These are phyloP conservation scores for Aphelinus certus DNA, from an alignment of 1,140 invertebrate species.

Conservation along the genomic window DNA sequence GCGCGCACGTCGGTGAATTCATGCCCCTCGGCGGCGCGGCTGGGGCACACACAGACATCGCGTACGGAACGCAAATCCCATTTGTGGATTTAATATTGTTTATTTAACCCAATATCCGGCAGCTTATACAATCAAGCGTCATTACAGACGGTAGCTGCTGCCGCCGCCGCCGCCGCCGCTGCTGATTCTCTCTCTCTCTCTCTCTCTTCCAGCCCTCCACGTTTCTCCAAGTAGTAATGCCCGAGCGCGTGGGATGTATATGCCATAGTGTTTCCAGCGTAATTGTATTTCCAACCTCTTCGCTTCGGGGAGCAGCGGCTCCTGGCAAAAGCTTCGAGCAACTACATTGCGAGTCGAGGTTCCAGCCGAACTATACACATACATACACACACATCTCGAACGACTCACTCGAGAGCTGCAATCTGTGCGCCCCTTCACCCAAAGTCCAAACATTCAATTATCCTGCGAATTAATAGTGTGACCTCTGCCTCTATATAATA, in stretches of 20 bases:
- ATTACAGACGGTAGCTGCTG: conserved; percentile 53
- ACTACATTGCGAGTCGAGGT: too few relatives aligned
- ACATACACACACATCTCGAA: too few relatives aligned
- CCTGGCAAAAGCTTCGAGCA: neutral
- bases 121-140: conserved; percentile 61
- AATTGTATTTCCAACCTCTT: conserved; percentile 61
- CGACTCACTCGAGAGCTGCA: too few relatives aligned
- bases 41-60: neutral
- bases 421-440: too few relatives aligned
- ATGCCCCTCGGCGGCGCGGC: neutral
- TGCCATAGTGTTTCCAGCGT: conserved; percentile 52
- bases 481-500: too few relatives aligned
- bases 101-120: conserved; percentile 62
- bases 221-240: conserved; percentile 42
- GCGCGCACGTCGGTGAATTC: conserved; percentile 1
- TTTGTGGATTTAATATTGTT: conserved; percentile 61
- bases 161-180: conserved; percentile 1
- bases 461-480: too few relatives aligned
- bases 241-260: conserved; percentile 42
- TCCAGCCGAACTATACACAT: too few relatives aligned
- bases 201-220: neutral
- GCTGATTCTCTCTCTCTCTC: neutral
- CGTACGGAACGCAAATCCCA: conserved; percentile 45
- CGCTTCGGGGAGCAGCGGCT: conserved; percentile 21
- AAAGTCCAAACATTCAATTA: too few relatives aligned